These are phyloP conservation scores for Nephrotoma appendiculata DNA, from an alignment of 2,888 invertebrate species.

Conservation along the genomic window DNA sequence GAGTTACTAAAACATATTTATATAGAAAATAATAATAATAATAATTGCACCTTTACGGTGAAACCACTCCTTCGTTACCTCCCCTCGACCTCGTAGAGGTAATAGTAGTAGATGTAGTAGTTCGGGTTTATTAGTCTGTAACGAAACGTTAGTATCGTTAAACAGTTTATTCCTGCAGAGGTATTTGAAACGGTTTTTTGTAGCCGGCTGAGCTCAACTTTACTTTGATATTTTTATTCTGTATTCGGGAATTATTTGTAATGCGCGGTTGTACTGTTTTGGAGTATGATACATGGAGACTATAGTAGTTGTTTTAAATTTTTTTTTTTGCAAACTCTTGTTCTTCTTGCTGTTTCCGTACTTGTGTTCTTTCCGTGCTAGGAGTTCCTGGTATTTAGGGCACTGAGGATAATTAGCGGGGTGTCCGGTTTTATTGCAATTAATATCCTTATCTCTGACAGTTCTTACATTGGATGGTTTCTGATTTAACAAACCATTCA, in stretches of 20 bases:
- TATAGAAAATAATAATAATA: no score
- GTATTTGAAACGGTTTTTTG: no score
- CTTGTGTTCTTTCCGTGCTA: neutral
- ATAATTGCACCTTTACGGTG: no score
- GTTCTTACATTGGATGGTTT: neutral
- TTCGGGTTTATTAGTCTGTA: no score
- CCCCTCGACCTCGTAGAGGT: no score
- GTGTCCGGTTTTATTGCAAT: neutral
- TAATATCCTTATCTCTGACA: neutral
- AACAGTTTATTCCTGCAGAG: no score
- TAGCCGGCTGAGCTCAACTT: no score
- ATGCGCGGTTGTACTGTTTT: neutral
- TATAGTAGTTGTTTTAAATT: neutral
- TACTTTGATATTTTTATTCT: neutral
- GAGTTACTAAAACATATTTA: no score
- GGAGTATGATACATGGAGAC: neutral
- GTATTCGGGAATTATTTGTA: neutral
- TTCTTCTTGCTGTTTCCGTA: neutral
- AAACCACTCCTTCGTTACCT: no score
- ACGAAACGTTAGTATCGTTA: no score
- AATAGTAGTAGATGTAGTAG: no score
- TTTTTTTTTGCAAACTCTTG: neutral
- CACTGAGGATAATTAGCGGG: neutral
- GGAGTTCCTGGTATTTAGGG: neutral
- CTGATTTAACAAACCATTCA: neutral